Percentiles rank a stretch among this genome's conserved stretches.
Conservation (phyloP, 1,140 invertebrate genomes). For the Drosophila oshimai region DNA sequence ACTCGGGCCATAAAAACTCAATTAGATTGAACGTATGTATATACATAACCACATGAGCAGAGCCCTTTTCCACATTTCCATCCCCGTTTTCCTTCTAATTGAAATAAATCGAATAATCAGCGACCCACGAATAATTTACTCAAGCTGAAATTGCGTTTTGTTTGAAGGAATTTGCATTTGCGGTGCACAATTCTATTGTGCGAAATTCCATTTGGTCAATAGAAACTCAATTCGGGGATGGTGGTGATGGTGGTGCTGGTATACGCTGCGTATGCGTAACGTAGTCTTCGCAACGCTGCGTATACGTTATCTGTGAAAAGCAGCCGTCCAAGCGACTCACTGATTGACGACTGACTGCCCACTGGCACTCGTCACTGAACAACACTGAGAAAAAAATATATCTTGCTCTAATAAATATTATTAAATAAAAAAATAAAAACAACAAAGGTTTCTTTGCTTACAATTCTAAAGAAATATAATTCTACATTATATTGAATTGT, state of each 20-base stretch:
- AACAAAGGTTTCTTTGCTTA: no score
- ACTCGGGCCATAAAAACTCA: conserved; percentile 55
- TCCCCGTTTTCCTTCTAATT: conserved; percentile 26
- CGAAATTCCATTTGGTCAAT: neutral
- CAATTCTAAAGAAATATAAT: no score
- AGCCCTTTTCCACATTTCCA: no score
- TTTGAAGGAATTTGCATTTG: neutral
- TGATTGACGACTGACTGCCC: conserved; percentile 2
- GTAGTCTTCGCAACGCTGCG: conserved; percentile 5
- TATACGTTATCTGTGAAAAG: conserved; percentile 3
- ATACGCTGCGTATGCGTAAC: conserved; percentile 10
- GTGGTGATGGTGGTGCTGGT: neutral
- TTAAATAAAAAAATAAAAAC: no score
- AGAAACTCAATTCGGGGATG: neutral
- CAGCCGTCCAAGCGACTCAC: neutral
- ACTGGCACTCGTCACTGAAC: neutral
- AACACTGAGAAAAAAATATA: neutral
- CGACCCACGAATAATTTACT: conserved; percentile 8
- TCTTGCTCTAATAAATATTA: no score
- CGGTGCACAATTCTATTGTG: neutral
- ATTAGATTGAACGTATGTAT: conserved; percentile 59
- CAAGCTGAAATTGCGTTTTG: neutral
- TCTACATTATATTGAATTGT: no score
- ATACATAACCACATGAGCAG: conserved; percentile 62
- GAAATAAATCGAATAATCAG: conserved; percentile 58